Base-by-base conservation (phyloP, 2,113 vertebrate genomes). In the Melanerpes aurifrons region DNA sequence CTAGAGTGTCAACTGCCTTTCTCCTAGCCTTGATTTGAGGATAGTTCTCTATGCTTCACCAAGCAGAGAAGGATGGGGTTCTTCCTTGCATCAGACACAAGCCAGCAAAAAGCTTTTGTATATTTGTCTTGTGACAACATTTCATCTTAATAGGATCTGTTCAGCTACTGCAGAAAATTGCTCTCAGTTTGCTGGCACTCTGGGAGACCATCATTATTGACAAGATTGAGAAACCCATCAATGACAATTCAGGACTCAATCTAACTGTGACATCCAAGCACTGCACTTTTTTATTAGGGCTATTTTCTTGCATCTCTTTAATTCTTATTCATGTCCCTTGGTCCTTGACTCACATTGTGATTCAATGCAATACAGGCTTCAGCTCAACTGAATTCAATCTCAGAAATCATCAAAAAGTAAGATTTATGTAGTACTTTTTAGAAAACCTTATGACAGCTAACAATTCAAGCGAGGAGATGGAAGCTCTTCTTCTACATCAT, bases 121-220 rank as follows among this genome's bases (percentile, higher is more conserved):
- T 91, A 88, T 97, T 90, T 95, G 91, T 94, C 89, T 97, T 95
- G 74, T 77, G 94, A 97, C 95, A 97, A 96, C 87, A 96, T 95
- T 97, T 97, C 92, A 96, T 97, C 94, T 96, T 97, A 95, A 97
- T 91, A 96, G 77, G 97, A 96, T 97, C 89, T 94, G 82, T 94
- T 96, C 96, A 95, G 91, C 94, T 92, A 96, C 95, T 92, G 92
- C 82, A 96, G 94, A 96, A 97, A 97, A 98, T 97, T 96, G 94
- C 93, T 96, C 16, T n/a, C 76, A 72, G 86, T 96, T 97, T 96
- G 93, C 82, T 91, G 79, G 89, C 97, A 97, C 96, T 86, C 86
- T 92, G 90, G 96, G 97, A 97, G 87, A 89, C 95, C 91, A 92
- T 95, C 87, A 86, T 97, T 96, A 97, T 96, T 84, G 90, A 95